Percentiles rank a stretch among this genome's conserved stretches.
phyloP scores from a whole-genome alignment of 2,113 vertebrate species.

The Phyllopteryx taeniolatus region DNA sequence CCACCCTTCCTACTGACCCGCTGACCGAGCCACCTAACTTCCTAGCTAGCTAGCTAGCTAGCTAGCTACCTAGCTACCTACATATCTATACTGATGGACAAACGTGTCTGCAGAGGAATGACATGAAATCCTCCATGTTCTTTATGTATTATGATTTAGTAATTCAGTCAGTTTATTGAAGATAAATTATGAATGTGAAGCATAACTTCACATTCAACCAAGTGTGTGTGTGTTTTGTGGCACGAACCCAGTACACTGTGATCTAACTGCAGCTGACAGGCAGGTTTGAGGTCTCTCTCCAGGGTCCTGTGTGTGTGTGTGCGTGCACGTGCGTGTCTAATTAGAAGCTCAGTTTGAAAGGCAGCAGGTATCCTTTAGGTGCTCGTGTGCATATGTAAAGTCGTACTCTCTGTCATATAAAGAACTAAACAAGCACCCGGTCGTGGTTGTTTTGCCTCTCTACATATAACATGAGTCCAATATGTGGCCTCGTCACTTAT shows the following conservation, averaged over 20 bases:
- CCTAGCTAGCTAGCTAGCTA: neutral
- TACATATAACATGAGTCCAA: slow-evolving; percentile 86
- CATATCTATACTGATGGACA: neutral
- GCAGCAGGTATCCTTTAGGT: slow-evolving; percentile 53
- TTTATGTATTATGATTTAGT: neutral
- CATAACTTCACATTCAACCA: slow-evolving; percentile 25
- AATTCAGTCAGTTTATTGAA: slow-evolving; percentile 1
- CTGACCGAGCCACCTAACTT: neutral
- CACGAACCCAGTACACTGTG: slow-evolving; percentile 71
- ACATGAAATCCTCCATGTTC: neutral
- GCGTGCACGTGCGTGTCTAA: slow-evolving; percentile 61
- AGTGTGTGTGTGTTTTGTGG: slow-evolving; percentile 65
- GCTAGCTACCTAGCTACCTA: neutral
- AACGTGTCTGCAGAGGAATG: neutral
- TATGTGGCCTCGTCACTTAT: slow-evolving; percentile 69
- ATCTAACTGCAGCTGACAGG: slow-evolving; percentile 95
- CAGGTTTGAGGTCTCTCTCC: slow-evolving; percentile 89
- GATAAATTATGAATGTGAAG: neutral
- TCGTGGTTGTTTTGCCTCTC: slow-evolving; percentile 85
- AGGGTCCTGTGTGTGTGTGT: slow-evolving; percentile 70
- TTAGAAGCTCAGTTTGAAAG: slow-evolving; percentile 58
- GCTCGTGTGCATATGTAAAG: slow-evolving; percentile 26
- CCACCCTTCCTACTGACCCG: too few relatives aligned
- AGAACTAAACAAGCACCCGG: slow-evolving; percentile 73
- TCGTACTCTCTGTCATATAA: slow-evolving; percentile 25